phyloP scores from a whole-genome alignment of 1,140 invertebrate species.

The Anagrus nilaparvatae region DNA sequence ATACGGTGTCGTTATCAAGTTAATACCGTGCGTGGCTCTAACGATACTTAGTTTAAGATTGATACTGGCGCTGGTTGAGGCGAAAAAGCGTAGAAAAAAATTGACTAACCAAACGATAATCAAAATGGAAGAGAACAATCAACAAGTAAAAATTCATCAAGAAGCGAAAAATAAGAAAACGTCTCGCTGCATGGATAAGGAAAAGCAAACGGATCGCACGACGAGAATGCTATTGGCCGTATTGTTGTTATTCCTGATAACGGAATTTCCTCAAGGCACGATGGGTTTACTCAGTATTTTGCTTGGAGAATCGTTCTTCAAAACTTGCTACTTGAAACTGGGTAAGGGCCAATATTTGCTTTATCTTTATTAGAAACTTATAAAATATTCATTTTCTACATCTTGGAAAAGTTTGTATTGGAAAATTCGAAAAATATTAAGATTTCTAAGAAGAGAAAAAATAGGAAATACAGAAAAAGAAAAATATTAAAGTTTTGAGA shows the following conservation, averaged over 20 bases:
- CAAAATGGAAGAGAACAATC: not conserved
- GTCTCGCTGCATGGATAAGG: too few species aligned
- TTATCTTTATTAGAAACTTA: too few species aligned
- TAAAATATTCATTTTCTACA: too few species aligned
- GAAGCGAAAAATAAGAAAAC: conserved; percentile 21
- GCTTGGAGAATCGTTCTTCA: conserved; percentile 62
- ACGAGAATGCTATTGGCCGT: conserved; percentile 85
- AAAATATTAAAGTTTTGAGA: too few species aligned
- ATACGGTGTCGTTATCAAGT: conserved; percentile 73
- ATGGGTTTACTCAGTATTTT: conserved; percentile 63
- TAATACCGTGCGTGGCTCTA: conserved; percentile 74
- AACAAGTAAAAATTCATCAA: not conserved
- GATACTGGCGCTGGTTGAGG: conserved; percentile 51
- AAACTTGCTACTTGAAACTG: conserved; percentile 63
- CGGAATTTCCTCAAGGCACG: conserved; percentile 77
- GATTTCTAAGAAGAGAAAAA: too few species aligned
- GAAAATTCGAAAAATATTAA: too few species aligned
- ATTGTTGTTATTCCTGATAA: conserved; percentile 72
- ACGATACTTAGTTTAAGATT: conserved; percentile 73
- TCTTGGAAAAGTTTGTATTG: too few species aligned
- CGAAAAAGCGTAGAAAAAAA: not conserved
- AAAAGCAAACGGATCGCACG: conserved; percentile 69
- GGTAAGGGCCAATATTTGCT: too few species aligned
- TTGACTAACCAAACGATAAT: not conserved
- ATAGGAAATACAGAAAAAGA: too few species aligned